A percentile compares a stretch with the other conserved stretches of the same genome.
These are phyloP conservation scores for Eupithecia pulchellata DNA, from an alignment of 2,888 invertebrate genomes.

Conservation along the genomic window DNA sequence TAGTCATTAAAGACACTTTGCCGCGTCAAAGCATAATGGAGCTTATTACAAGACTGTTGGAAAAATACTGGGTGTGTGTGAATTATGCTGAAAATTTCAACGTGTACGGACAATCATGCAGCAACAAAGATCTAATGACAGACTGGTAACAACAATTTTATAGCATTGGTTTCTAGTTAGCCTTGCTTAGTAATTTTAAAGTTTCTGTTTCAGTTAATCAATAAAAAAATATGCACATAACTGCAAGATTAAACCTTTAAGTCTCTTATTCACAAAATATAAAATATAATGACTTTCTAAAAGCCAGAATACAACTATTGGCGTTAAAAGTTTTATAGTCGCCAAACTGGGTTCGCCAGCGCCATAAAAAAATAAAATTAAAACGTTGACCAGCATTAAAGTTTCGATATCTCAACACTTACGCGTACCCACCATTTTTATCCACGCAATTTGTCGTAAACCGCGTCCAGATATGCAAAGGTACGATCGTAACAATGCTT, in stretches of 20 bases:
- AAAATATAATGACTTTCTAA: slow-evolving; percentile 34
- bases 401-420: slow-evolving; percentile 55
- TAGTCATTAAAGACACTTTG: slow-evolving; percentile 51
- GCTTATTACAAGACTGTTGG: slow-evolving; percentile 57
- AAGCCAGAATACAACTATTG: slow-evolving; percentile 52
- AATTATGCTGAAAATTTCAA: slow-evolving; percentile 48
- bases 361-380: slow-evolving; percentile 60
- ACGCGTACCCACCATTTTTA: slow-evolving; percentile 50
- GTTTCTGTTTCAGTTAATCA: background rate
- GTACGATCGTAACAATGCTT: slow-evolving; percentile 74
- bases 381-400: slow-evolving; percentile 61
- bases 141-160: slow-evolving; percentile 21
- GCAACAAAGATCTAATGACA: slow-evolving; percentile 54
- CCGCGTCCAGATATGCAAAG: slow-evolving; percentile 68
- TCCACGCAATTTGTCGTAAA: slow-evolving; percentile 73
- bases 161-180: slow-evolving; percentile 2
- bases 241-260: background rate
- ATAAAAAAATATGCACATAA: background rate
- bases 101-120: slow-evolving; percentile 37
- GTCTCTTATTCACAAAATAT: slow-evolving; percentile 29
- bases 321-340: slow-evolving; percentile 59
- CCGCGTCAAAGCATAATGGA: slow-evolving; percentile 53
- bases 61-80: slow-evolving; percentile 44
- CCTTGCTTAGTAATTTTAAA: slow-evolving; percentile 5
- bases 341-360: slow-evolving; percentile 58